phyloP scores from a whole-genome alignment of 2,797 vertebrate genomes.

The Melanotaenia nigrans region DNA sequence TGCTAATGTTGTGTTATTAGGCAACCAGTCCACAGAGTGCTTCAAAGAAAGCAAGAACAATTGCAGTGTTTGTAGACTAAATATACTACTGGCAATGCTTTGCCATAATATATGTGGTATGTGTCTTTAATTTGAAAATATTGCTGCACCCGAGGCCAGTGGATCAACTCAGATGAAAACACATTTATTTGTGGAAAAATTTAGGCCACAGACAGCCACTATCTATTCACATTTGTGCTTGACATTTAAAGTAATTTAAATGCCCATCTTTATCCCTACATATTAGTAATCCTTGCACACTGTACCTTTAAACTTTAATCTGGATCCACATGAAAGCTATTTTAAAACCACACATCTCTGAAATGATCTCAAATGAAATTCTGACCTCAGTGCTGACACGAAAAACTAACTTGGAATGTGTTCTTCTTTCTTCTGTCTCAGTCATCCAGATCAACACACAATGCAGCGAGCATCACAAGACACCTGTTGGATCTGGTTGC shows the following conservation, averaged over 20 bases:
- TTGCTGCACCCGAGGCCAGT: no score
- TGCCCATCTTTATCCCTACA: neutral
- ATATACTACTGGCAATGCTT: no score
- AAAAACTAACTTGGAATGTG: neutral
- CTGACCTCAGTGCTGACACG: neutral
- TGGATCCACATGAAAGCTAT: neutral
- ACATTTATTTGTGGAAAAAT: no score
- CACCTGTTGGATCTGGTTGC: slow-evolving; percentile 80
- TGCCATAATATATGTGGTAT: no score
- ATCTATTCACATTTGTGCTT: neutral
- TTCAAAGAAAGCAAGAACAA: neutral
- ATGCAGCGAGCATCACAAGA: slow-evolving; percentile 61
- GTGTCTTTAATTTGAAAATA: no score
- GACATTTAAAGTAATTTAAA: neutral
- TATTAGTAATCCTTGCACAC: neutral
- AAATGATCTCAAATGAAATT: neutral
- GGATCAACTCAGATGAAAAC: no score
- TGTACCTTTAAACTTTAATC: neutral
- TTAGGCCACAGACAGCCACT: no score
- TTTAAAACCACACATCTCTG: neutral
- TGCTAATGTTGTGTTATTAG: neutral
- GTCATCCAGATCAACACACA: slow-evolving; percentile 30
- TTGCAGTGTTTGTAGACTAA: neutral
- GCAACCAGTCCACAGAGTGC: neutral
- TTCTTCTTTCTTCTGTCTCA: slow-evolving; percentile 21